Conservation (phyloP, 2,888 invertebrate genomes). For the Hartigia nigra region DNA sequence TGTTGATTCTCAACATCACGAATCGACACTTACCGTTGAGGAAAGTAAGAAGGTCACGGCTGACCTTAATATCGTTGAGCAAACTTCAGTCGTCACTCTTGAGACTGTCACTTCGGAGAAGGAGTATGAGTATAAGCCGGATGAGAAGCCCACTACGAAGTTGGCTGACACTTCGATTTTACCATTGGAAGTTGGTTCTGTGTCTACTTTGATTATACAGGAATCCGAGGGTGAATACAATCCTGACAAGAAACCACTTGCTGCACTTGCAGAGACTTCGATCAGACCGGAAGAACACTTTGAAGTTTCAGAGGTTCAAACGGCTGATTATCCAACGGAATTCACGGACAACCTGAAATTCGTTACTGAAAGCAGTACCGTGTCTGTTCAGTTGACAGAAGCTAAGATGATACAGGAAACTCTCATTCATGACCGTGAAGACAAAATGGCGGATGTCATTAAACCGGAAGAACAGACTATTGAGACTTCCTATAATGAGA, state of each 20-base stretch:
- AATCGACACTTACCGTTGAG: slow-evolving; percentile 69
- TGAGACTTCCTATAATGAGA: slow-evolving; percentile 70
- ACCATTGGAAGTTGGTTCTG: slow-evolving; percentile 71
- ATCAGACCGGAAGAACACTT: slow-evolving; percentile 73
- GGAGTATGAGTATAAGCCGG: slow-evolving; percentile 68
- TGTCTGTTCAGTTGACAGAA: slow-evolving; percentile 71
- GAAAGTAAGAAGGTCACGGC: slow-evolving; percentile 70
- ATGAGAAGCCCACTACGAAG: slow-evolving; percentile 60
- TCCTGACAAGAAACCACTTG: slow-evolving; percentile 68
- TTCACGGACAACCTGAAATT: slow-evolving; percentile 70
- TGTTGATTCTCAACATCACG: slow-evolving; percentile 75
- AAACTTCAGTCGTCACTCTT: slow-evolving; percentile 71
- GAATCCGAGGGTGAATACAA: slow-evolving; percentile 74
- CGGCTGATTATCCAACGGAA: slow-evolving; percentile 69
- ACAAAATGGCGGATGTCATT: slow-evolving; percentile 54
- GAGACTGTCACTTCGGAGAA: slow-evolving; percentile 73
- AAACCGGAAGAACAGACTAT: slow-evolving; percentile 61
- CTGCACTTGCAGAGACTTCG: slow-evolving; percentile 70
- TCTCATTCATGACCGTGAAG: slow-evolving; percentile 76
- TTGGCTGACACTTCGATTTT: slow-evolving; percentile 65
- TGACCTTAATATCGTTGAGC: slow-evolving; percentile 71
- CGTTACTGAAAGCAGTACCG: slow-evolving; percentile 68
- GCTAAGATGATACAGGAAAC: slow-evolving; percentile 75
- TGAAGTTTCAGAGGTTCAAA: slow-evolving; percentile 71
- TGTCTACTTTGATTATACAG: slow-evolving; percentile 72